Conservation (phyloP, 2,888 invertebrate species). For the Philhelius pedissequus region DNA sequence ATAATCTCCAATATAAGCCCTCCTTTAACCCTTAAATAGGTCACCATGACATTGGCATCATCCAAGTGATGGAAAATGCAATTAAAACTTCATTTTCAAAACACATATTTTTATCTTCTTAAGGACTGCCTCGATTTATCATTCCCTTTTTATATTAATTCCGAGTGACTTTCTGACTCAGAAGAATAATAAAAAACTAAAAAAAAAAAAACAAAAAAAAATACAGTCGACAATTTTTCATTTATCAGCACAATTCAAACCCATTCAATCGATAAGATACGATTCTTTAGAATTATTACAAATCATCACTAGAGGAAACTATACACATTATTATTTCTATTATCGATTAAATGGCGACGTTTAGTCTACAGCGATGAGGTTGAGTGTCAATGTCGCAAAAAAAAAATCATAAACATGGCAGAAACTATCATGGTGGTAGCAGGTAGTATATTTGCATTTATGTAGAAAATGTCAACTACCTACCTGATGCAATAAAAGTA, state of each 20-base stretch:
- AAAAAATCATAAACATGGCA: background rate
- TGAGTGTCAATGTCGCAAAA: conserved; percentile 3
- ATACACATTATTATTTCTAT: conserved; percentile 6
- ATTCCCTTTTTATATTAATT: background rate
- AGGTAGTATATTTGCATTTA: background rate
- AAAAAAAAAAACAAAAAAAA: background rate
- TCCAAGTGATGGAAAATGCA: background rate
- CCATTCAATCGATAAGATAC: conserved; percentile 56
- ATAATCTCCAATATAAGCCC: background rate
- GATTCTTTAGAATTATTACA: conserved; percentile 44
- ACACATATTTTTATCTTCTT: background rate
- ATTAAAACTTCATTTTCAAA: background rate
- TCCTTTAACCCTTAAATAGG: background rate
- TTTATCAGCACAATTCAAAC: conserved; percentile 1
- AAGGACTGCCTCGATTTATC: background rate
- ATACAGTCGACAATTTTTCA: background rate
- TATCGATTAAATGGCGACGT: conserved; percentile 35
- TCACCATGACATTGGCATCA: background rate
- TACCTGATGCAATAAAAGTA: background rate
- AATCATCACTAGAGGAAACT: background rate
- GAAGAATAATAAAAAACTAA: too few relatives aligned
- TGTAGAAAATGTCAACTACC: background rate
- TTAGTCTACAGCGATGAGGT: conserved; percentile 30
- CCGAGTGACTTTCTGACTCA: background rate
- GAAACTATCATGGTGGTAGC: background rate